Base-by-base conservation (phyloP, 2,113 vertebrate genomes). In the Prunella himalayana region DNA sequence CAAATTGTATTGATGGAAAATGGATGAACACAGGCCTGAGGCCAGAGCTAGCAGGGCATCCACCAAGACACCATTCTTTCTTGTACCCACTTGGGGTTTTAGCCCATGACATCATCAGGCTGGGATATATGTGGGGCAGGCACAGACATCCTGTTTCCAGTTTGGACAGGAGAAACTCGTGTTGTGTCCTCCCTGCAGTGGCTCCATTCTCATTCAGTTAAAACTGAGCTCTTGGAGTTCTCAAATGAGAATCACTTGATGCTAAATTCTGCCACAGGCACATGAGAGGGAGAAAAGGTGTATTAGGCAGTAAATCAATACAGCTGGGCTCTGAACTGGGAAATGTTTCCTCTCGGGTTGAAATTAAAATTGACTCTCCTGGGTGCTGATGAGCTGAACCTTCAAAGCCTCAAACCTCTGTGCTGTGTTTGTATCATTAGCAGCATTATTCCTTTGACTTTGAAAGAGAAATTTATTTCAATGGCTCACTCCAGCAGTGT, bases 401-500 rank as follows among this genome's bases (percentile, higher is more conserved):
- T 91, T 68, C 20, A 53, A 60, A 94, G 22, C 5, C 3, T 18
- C 79, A 49, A 44, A 71, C 42, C 56, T 92, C 84, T 44, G 71
- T 75, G 51, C 82, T 39, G 65, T 64, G 57, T 57, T 72, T 79
- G 41, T 78, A 25, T 83, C 35, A 8, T 82, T 21, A 90, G 42
- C 7, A 4, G 57, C 44, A 4, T 68, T 63, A n/a, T 86, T 84
- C 83, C 54, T 86, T 44, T 59, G 35, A 17, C 37, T 93, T 54
- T 66, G 79, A 87, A 95, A 93, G 71, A 6, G 6, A 54, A 60
- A 44, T 95, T 93, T 83, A 54, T 90, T 91, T 91, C 70, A 37
- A 15, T n/a, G 92, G 42, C 69, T 92, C 87, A 83, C 28, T n/a
- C 93, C 92, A 92, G 81, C 73, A 51, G 45, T 17, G 28, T 96